Evolutionary conservation across 1,140 invertebrate genomes (phyloP).

Genomic region (Stratiolaelaps scimitus): DNA sequence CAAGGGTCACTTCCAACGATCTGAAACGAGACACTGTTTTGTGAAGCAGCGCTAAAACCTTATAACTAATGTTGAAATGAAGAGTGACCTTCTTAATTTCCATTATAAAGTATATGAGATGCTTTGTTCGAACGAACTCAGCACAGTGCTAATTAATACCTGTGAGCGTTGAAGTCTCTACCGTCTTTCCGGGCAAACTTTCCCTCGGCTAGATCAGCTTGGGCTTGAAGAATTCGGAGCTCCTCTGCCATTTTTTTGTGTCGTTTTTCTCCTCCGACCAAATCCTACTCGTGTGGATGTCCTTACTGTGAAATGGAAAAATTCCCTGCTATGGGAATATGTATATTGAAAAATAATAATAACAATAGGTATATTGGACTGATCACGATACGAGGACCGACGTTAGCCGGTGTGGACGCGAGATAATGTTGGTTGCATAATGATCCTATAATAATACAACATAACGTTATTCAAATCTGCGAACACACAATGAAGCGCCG

Average conservation of each 20-base stretch:
- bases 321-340: no score
- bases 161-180: constrained; percentile 1
- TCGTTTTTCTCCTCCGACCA: no score
- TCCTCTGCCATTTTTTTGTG: neutral
- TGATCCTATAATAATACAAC: no score
- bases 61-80: neutral
- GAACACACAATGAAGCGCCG: no score
- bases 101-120: neutral
- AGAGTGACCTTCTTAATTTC: neutral
- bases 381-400: no score
- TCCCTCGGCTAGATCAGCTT: constrained; percentile 20
- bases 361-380: no score
- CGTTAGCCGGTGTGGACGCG: no score
- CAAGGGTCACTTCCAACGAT: neutral
- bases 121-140: neutral
- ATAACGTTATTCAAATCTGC: no score
- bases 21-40: neutral
- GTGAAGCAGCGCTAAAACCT: neutral
- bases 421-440: no score
- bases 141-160: neutral
- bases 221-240: constrained; percentile 17
- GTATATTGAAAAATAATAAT: no score
- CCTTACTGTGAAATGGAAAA: no score
- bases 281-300: no score
- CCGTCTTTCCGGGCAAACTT: constrained; percentile 13